phyloP scores from a whole-genome alignment of 2,113 vertebrate genomes.

The Bubo blakistoni region DNA sequence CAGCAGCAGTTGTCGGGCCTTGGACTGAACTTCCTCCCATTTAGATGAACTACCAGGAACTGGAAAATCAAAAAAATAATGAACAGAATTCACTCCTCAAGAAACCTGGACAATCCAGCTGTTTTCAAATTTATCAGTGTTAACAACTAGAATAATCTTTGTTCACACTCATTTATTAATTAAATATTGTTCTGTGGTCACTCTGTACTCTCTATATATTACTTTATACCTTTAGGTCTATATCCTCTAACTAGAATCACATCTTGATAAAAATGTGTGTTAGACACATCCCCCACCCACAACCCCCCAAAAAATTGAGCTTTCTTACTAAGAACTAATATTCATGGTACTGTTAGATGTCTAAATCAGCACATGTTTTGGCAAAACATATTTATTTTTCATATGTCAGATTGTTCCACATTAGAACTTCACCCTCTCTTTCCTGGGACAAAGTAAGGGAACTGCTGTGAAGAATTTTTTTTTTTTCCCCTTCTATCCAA shows the following conservation, averaged over 20 bases:
- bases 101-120: neutral
- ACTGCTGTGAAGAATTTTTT: neutral
- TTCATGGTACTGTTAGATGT: neutral
- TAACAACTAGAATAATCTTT: neutral
- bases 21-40: conserved; percentile 93
- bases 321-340: neutral
- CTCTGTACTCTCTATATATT: neutral
- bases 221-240: neutral
- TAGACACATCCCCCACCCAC: neutral
- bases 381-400: neutral
- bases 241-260: neutral
- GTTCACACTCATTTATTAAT: neutral
- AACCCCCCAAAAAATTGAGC: neutral
- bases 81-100: neutral
- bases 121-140: neutral
- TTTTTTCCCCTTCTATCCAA: fast-evolving
- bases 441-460: neutral
- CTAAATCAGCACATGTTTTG: neutral
- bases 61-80: conserved; percentile 65
- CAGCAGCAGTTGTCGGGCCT: conserved; percentile 85
- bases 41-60: conserved; percentile 84
- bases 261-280: neutral
- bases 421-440: neutral
- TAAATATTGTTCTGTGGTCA: neutral
- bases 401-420: neutral